These are phyloP conservation scores for Silurus glanis DNA, from an alignment of 2,113 vertebrate genomes.

Conservation along the genomic window DNA sequence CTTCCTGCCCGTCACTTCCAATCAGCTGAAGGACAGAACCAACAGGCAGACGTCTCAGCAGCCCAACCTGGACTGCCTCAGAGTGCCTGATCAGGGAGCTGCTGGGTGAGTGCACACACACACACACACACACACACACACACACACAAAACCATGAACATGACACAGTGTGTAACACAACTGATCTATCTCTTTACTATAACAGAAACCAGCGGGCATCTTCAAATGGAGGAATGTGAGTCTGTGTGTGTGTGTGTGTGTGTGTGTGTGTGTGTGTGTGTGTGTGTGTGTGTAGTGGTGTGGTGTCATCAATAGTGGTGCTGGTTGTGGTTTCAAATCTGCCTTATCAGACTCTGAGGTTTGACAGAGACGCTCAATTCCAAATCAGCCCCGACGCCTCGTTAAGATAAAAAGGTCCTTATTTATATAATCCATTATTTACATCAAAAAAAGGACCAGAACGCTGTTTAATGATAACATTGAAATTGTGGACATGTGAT, in stretches of 20 bases:
- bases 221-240: conserved; percentile 78
- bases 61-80: conserved; percentile 87
- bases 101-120: conserved; percentile 84
- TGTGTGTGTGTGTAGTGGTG: conserved; percentile 39
- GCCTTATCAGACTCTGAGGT: conserved; percentile 16
- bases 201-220: conserved; percentile 66
- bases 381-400: conserved; percentile 24
- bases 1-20: conserved; percentile 77
- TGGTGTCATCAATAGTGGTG: conserved; percentile 65
- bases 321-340: conserved; percentile 42
- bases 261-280: conserved; percentile 24
- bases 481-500: not conserved
- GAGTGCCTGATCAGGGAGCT: conserved; percentile 92
- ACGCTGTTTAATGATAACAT: not conserved
- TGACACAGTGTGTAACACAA: conserved; percentile 55
- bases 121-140: not conserved
- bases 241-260: conserved; percentile 59
- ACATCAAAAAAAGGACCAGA: not conserved
- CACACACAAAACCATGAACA: conserved; percentile 16
- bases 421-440: not conserved
- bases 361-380: conserved; percentile 38
- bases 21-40: conserved; percentile 68
- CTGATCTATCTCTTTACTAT: conserved; percentile 75
- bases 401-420: not conserved
- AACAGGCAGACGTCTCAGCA: conserved; percentile 68